Evolutionary conservation across 2,113 vertebrate species (phyloP).

Genomic region (Chloroceryle aenea): DNA sequence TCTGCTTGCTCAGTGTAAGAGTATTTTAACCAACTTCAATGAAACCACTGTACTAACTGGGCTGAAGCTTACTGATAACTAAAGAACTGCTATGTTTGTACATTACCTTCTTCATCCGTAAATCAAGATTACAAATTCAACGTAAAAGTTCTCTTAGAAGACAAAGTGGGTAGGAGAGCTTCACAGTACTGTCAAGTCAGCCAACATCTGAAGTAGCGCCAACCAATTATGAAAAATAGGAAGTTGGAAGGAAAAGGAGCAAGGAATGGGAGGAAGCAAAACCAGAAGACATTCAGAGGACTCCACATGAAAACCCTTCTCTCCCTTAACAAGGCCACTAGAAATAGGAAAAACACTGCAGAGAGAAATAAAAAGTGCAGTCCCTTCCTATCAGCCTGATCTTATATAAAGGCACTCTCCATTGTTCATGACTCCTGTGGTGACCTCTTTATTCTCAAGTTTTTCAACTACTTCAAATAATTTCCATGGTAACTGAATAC

Average conservation of each 20-base stretch:
- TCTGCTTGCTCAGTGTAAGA: neutral
- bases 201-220: accelerated
- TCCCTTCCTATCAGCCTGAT: neutral
- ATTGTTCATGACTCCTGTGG: neutral
- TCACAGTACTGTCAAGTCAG: neutral
- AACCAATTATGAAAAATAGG: neutral
- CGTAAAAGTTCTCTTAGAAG: neutral
- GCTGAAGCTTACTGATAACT: neutral
- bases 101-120: neutral
- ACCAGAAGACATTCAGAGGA: neutral
- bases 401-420: neutral
- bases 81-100: neutral
- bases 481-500: neutral
- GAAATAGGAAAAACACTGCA: neutral
- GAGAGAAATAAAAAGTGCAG: neutral
- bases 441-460: constrained; percentile 56
- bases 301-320: neutral
- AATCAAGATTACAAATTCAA: neutral
- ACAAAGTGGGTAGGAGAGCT: neutral
- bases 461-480: constrained; percentile 6
- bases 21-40: neutral
- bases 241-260: neutral
- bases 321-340: neutral
- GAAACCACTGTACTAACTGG: neutral
- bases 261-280: neutral